Evolutionary conservation across 2,888 invertebrate genomes (phyloP), one percentile per base, ranked within the genome.

Genomic region (Drepanosiphum platanoidis): DNA sequence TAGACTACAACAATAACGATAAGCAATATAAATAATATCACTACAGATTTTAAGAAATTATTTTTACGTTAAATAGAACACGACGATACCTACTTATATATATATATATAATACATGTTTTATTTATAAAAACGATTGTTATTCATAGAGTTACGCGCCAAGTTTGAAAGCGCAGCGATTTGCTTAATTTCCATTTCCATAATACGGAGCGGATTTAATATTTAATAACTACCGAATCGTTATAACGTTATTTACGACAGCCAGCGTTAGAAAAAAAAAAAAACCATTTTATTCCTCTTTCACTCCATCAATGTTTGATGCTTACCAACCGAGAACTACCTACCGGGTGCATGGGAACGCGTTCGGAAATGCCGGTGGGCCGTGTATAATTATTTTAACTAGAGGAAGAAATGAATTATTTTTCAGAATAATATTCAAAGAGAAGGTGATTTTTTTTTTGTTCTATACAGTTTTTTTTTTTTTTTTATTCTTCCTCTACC

Each of bases 331-430:
- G 74, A 83, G 75, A 83, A 74, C 36, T 46, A 75, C 42, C 75
- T 42, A 68, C 30, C 66, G 72, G 42, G 64, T 66, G 74, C 83
- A 64, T 83, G 83, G 75, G 75, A 83, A 75, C 74, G 72, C 36
- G 32, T 81, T 74, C 64, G 83, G 83, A 83, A 46, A 83, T 83
- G 68, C 75, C 83, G 75, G 83, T 68, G 83, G 75, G 75, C 83
- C 83, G 83, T 83, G 75, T 83, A 83, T 83, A 83, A 83, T 83
- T 83, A 83, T 83, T 83, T 83, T 83, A 83, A 83, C 83, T 83
- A 83, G 83, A 83, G 83, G 83, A 83, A 83, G 83, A 75, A 83
- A 83, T 83, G 75, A 83, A 83, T 83, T 83, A 83, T 83, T 66
- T 75, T 83, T 75, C 74, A 30, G 46, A 66, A 83, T 75, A 83